Evolutionary conservation across 2,113 vertebrate species (phyloP), one percentile per base, ranked within the genome.

Genomic region (Chloropsis hardwickii): DNA sequence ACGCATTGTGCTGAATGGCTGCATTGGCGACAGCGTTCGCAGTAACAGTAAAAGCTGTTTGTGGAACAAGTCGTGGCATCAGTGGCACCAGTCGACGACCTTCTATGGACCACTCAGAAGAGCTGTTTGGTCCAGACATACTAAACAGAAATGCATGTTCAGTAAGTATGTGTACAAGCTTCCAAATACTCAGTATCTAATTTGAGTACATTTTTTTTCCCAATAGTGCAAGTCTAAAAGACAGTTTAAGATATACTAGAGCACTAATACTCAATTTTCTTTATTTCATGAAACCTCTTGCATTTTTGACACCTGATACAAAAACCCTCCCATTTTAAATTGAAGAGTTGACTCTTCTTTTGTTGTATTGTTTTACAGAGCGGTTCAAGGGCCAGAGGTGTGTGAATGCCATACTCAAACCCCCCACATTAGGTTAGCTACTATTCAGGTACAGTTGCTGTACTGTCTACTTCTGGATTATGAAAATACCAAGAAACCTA

Each of bases 61-160:
- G 99, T 21, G 99, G 99, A 64, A 99, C 99, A 28, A 99, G 98
- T 21, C 99, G 98, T 2, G 99, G 99, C 99, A 99, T 99, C 93
- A 99, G 95, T 0, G 99, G 99, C 44, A 99, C 99, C 67, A 99
- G 98, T 9, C 99, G 98, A 9, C 99, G 99, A 23, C 99, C 99
- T 97, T 99, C 99, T 31, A 99, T 99, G 82, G 99, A 99, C 99
- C 99, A 99, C 78, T 99, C 99, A 0, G 99, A 99, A 50, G 99
- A 99, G 96, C 99, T 99, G 97, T 99, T 99, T 9, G 99, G 99
- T 85, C 99, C 99, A 12, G 99, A 99, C 99, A 99, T 99, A 91
- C 99, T 99, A 92, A 60, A 97, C 56, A 82, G 94, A 98, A 97
- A 97, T 31, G 48, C 72, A 96, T 27, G 28, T 3, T 18, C 86